Percentiles rank a stretch among this genome's conserved stretches.
phyloP scores from a whole-genome alignment of 1,140 invertebrate genomes.

The Odontomachus brunneus region DNA sequence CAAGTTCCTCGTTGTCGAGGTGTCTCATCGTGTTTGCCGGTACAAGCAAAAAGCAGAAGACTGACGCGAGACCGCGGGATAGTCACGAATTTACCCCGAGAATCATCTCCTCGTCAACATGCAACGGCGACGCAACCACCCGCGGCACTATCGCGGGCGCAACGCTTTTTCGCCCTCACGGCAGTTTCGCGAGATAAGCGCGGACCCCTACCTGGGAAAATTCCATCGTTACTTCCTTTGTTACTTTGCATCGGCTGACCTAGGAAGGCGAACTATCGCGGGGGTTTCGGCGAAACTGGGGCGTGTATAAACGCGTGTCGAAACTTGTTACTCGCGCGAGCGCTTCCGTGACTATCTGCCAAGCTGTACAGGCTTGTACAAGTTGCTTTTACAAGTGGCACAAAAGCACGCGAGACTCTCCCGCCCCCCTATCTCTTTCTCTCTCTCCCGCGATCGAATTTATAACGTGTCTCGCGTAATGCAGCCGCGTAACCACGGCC shows the following conservation, averaged over 20 bases:
- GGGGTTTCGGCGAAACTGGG: slow-evolving; percentile 54
- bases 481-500: slow-evolving; percentile 33
- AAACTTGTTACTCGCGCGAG: slow-evolving; percentile 73
- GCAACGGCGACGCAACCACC: not conserved
- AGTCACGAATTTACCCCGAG: not conserved
- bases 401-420: slow-evolving; percentile 63
- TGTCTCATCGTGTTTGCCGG: not conserved
- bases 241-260: slow-evolving; percentile 15
- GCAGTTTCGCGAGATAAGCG: slow-evolving; percentile 55
- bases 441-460: slow-evolving; percentile 21
- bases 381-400: slow-evolving; percentile 67
- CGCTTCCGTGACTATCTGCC: slow-evolving; percentile 72
- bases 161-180: slow-evolving; percentile 25
- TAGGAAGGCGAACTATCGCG: slow-evolving; percentile 32
- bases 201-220: slow-evolving; percentile 36
- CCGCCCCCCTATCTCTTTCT: not conserved
- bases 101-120: not conserved
- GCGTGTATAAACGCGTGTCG: slow-evolving; percentile 68
- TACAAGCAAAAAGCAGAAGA: not conserved
- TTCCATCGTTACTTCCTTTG: slow-evolving; percentile 40
- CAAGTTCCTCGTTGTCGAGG: too few species aligned
- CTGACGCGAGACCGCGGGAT: slow-evolving; percentile 3
- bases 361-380: slow-evolving; percentile 53
- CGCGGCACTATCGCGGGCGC: slow-evolving; percentile 24
- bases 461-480: slow-evolving; percentile 47